Base-by-base conservation (phyloP, 1,140 invertebrate genomes). In the Oncopodura yosiiana region DNA sequence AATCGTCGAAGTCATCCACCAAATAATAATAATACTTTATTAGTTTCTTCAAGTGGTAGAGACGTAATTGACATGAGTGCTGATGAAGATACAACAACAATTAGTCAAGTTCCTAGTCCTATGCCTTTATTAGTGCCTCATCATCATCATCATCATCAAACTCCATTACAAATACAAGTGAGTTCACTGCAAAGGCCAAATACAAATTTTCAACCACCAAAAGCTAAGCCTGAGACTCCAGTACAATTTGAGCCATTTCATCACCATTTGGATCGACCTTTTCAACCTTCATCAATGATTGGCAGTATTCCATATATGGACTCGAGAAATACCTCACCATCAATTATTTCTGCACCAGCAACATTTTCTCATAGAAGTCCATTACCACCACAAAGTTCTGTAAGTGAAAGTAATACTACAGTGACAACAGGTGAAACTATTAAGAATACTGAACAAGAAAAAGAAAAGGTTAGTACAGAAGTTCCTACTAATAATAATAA, bases 271-370 rank as follows among this genome's bases (percentile, higher is more conserved):
- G 60, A 58, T 19, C n/a, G n/a, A n/a, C 54, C 60, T 2, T 61
- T 42, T 53, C 53, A 56, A 39, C 58, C 58, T 12, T 19, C 23
- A 21, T 34, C 43, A 30, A 32, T 42, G 11, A 46, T 48, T 36
- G 49, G 37, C 49, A 57, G 60, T 43, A 63, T 63, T 27, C 62
- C 62, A 8, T 63, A 63, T 37, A 58, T 56, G 16, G 62, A 63
- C 37, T 60, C 58, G 12, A 43, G 62, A 42, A 34, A 26, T 12
- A 63, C 62, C 1, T 60, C 62, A 4, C 62, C 62, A 1, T 58
- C 58, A n/a, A 32, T 61, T 14, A 49, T 43, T 18, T 36, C 57
- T 23, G 51, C 46, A n/a, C 50, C 60, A 9, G 34, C 52, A 48
- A 49, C 30, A 58, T 53, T 41, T 42, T 50, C 6, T 41, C 6